These are phyloP conservation scores for Excalfactoria chinensis DNA, from an alignment of 2,113 vertebrate genomes.

Conservation along the genomic window DNA sequence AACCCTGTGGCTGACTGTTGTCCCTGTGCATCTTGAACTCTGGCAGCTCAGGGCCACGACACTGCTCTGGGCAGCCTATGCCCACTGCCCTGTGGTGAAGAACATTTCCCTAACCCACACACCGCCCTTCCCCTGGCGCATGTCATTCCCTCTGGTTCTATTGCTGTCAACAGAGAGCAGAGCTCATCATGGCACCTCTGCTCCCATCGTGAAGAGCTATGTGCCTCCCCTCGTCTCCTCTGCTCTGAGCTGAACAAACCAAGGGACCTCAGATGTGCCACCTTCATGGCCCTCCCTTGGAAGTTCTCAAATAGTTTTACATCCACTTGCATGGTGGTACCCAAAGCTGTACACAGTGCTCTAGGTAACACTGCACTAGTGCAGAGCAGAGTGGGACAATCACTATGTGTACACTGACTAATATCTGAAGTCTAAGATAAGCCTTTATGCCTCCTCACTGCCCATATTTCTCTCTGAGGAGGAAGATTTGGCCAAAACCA, in stretches of 20 bases:
- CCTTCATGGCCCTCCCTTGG: not conserved
- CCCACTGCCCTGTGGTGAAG: not conserved
- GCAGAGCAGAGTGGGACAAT: not conserved
- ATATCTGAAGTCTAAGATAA: not conserved
- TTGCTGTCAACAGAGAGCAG: not conserved
- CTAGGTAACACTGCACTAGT: too few species aligned
- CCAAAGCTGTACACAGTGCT: not conserved
- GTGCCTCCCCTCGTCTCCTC: not conserved
- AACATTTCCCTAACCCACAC: not conserved
- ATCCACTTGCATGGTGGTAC: too few species aligned
- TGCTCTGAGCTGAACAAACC: not conserved
- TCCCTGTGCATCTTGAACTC: not conserved
- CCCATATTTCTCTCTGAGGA: accelerated
- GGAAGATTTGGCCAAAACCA: not conserved
- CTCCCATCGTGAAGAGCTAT: not conserved
- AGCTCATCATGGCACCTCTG: not conserved
- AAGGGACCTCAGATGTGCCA: not conserved
- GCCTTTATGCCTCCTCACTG: not conserved
- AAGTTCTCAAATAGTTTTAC: not conserved
- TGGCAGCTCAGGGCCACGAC: not conserved
- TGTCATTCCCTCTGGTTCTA: not conserved
- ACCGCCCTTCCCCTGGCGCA: not conserved
- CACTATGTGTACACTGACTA: not conserved
- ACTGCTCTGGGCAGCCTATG: not conserved
- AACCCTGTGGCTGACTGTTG: not conserved